These are phyloP conservation scores for Scatophagus argus DNA, from an alignment of 2,113 vertebrate species.

Conservation along the genomic window DNA sequence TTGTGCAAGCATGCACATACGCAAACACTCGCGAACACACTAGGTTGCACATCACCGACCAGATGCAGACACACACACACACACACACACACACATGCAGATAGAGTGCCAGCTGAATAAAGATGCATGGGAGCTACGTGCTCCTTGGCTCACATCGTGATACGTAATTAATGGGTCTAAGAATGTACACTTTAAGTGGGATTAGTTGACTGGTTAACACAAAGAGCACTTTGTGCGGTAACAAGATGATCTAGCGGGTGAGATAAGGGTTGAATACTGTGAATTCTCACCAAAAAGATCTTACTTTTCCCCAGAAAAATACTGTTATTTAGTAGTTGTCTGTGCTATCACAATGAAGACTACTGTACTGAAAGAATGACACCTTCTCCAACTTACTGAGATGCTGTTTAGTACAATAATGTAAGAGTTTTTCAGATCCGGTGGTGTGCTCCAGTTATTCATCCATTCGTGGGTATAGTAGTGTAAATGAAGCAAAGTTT, in stretches of 20 bases:
- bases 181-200: constrained; percentile 51
- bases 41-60: constrained; percentile 4
- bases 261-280: background rate
- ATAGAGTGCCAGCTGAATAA: constrained; percentile 38
- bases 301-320: background rate
- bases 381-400: background rate
- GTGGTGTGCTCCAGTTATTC: background rate
- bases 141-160: constrained; percentile 49
- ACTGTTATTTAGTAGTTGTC: background rate
- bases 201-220: constrained; percentile 66
- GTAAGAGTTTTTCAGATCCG: background rate
- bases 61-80: constrained; percentile 5
- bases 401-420: background rate
- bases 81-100: constrained; percentile 7
- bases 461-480: background rate
- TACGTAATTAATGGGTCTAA: constrained; percentile 57
- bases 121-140: constrained; percentile 59
- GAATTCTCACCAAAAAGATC: constrained; percentile 7
- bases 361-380: background rate
- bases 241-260: background rate
- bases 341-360: background rate
- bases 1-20: constrained; percentile 14
- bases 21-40: constrained; percentile 1
- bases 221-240: constrained; percentile 34
- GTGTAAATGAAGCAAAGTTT: background rate